Percentiles rank a stretch among this genome's conserved stretches.
These are phyloP conservation scores for Tetranychus cinnabarinus DNA, from an alignment of 1,140 invertebrate genomes.

Conservation along the genomic window DNA sequence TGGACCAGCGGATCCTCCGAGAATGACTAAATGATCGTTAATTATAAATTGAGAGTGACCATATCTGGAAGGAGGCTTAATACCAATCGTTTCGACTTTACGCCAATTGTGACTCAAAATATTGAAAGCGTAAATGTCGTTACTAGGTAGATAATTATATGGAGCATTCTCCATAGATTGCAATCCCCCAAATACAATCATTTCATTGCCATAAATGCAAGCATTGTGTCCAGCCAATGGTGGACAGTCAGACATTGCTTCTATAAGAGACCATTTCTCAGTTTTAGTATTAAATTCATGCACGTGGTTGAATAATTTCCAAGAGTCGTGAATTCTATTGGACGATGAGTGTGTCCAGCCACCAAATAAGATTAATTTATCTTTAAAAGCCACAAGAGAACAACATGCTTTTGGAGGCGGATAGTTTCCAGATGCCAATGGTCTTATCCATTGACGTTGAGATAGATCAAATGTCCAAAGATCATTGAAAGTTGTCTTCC, in stretches of 20 bases:
- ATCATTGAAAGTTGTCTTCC: constrained; percentile 75
- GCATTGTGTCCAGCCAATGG: constrained; percentile 75
- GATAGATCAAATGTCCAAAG: constrained; percentile 77
- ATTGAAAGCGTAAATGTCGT: background rate
- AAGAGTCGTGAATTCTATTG: constrained; percentile 56
- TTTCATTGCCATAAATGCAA: constrained; percentile 52
- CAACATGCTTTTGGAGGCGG: constrained; percentile 89
- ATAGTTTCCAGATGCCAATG: constrained; percentile 39
- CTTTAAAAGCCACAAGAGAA: constrained; percentile 59
- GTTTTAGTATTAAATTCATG: constrained; percentile 60
- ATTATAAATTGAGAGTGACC: constrained; percentile 17
- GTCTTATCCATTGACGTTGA: constrained; percentile 43
- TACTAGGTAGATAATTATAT: background rate
- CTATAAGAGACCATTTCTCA: constrained; percentile 59
- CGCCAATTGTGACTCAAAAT: background rate
- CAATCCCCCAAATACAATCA: constrained; percentile 59
- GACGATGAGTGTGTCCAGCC: constrained; percentile 83
- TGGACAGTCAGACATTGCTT: constrained; percentile 22
- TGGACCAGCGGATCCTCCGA: constrained; percentile 40
- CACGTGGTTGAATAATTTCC: constrained; percentile 45
- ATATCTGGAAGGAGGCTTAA: background rate
- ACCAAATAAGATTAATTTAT: constrained; percentile 66
- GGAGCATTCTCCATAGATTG: background rate
- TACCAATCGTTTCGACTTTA: background rate
- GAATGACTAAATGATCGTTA: constrained; percentile 22